These are phyloP conservation scores for Trypoxylon attenuatum DNA, from an alignment of 2,888 invertebrate genomes.

Conservation along the genomic window DNA sequence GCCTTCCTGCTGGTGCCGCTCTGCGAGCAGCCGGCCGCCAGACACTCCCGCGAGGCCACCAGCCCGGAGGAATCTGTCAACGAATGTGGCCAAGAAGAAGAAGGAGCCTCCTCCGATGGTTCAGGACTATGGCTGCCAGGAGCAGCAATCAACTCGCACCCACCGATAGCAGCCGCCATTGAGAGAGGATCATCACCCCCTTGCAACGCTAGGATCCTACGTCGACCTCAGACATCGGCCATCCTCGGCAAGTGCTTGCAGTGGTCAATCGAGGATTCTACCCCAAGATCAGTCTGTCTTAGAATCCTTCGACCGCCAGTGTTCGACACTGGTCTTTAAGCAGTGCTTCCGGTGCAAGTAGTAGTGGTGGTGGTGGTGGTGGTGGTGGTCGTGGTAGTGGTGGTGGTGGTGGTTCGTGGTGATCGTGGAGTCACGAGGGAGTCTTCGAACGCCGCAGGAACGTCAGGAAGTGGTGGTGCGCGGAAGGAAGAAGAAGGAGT, in stretches of 20 bases:
- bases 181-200: slow-evolving; percentile 31
- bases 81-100: background rate
- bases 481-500: slow-evolving; percentile 33
- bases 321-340: slow-evolving; percentile 3
- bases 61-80: background rate
- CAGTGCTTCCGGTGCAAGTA: slow-evolving; percentile 21
- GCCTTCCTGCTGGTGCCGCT: background rate
- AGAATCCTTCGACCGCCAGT: slow-evolving; percentile 10
- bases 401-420: slow-evolving; percentile 39
- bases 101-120: slow-evolving; percentile 8
- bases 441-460: slow-evolving; percentile 3
- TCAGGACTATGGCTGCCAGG: slow-evolving; percentile 6
- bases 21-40: background rate
- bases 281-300: background rate
- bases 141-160: slow-evolving; percentile 1
- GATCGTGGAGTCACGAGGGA: slow-evolving; percentile 34
- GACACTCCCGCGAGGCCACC: background rate
- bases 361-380: slow-evolving; percentile 15
- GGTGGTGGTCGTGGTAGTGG: background rate
- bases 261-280: background rate
- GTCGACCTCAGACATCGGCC: slow-evolving; percentile 41
- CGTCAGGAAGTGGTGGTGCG: slow-evolving; percentile 1
- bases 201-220: too few relatives aligned
- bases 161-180: slow-evolving; percentile 42
- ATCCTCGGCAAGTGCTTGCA: too few relatives aligned